phyloP scores from a whole-genome alignment of 2,113 vertebrate genomes.

The Crotalus horridus region DNA sequence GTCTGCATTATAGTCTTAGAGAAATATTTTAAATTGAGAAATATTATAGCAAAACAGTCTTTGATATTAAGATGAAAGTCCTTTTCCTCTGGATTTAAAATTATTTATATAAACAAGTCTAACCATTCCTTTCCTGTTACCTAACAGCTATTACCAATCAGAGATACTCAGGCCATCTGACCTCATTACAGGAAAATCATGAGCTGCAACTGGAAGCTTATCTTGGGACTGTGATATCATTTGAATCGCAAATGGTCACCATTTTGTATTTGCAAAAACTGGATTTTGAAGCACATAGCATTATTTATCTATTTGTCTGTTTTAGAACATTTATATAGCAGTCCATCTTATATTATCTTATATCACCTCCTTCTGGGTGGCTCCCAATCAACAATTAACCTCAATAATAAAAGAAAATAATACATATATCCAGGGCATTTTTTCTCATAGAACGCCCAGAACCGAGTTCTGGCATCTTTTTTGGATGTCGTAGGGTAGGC shows the following conservation, averaged over 20 bases:
- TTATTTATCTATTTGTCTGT: neutral
- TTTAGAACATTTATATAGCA: neutral
- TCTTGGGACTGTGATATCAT: neutral
- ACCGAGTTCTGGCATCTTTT: too few species aligned
- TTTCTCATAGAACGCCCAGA: too few species aligned
- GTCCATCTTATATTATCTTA: neutral
- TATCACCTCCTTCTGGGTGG: neutral
- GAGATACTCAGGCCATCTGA: neutral
- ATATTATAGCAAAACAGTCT: neutral
- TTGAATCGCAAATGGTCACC: neutral
- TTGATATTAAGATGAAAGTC: neutral
- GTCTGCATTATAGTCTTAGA: neutral
- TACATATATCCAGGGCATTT: neutral
- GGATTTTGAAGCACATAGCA: neutral
- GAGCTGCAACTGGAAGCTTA: neutral
- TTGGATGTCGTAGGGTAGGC: too few species aligned
- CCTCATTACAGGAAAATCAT: neutral
- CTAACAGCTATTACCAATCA: neutral
- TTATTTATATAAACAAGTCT: neutral
- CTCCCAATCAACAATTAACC: neutral
- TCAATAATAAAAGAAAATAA: neutral
- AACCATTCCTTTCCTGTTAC: neutral
- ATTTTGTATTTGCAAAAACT: neutral
- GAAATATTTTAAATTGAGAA: neutral
- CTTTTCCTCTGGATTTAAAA: neutral